phyloP scores from a whole-genome alignment of 1,140 invertebrate species.

The Drosophila jambulina region DNA sequence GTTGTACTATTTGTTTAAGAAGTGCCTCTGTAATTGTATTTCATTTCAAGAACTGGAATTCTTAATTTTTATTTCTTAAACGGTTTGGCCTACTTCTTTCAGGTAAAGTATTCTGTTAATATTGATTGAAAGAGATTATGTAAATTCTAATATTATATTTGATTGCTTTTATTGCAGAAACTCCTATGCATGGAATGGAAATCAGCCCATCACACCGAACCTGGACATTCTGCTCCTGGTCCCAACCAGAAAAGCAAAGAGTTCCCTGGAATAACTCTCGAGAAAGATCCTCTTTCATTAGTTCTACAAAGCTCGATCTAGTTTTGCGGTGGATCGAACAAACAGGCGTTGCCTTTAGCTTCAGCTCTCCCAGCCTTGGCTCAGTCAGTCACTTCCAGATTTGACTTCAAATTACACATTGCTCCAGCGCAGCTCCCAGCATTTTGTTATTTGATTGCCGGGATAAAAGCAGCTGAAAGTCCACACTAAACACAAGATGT shows the following conservation, averaged over 20 bases:
- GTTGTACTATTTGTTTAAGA: not conserved
- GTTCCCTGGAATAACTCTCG: not conserved
- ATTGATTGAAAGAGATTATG: not conserved
- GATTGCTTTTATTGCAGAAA: not conserved
- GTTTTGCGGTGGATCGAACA: too few species aligned
- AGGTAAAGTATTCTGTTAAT: not conserved
- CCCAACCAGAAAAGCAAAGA: fast-evolving
- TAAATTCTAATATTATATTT: not conserved
- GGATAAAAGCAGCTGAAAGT: not conserved
- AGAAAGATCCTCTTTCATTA: too few species aligned
- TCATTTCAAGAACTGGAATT: too few species aligned
- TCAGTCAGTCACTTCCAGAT: not conserved
- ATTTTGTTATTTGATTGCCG: not conserved
- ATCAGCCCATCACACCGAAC: not conserved
- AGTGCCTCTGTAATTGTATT: not conserved
- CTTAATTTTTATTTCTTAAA: not conserved
- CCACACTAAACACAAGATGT: slow-evolving; percentile 6
- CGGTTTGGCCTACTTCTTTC: not conserved
- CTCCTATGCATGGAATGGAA: not conserved
- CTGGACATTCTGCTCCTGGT: too few species aligned
- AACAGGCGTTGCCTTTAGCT: not conserved
- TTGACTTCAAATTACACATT: not conserved
- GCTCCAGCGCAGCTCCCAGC: not conserved
- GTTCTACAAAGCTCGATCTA: too few species aligned
- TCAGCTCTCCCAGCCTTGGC: not conserved